phyloP scores from a whole-genome alignment of 2,888 invertebrate genomes.

The Eupeodes luniger region DNA sequence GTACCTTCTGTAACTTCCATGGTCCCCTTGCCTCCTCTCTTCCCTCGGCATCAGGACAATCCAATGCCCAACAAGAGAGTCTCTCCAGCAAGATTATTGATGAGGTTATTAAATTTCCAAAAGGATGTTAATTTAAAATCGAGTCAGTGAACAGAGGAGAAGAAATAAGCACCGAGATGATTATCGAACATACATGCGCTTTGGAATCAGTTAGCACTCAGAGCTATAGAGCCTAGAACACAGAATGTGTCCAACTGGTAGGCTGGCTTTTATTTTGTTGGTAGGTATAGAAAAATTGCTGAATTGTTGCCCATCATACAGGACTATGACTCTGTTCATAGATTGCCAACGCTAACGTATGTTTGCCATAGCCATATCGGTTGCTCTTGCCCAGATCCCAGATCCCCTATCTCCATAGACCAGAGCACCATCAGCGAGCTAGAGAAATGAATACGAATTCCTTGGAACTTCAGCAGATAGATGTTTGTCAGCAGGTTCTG shows the following conservation, averaged over 20 bases:
- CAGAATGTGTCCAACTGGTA: constrained; percentile 57
- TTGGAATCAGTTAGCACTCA: constrained; percentile 75
- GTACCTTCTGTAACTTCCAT: constrained; percentile 22
- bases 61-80: constrained; percentile 28
- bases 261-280: background rate
- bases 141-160: constrained; percentile 76
- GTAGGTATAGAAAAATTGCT: constrained; percentile 2
- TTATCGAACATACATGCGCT: constrained; percentile 77
- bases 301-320: constrained; percentile 49
- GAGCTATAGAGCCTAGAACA: constrained; percentile 50
- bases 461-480: constrained; percentile 63
- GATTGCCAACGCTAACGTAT: constrained; percentile 77
- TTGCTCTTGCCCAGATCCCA: constrained; percentile 57
- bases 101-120: constrained; percentile 78
- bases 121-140: constrained; percentile 78
- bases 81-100: constrained; percentile 75
- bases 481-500: constrained; percentile 72
- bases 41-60: background rate
- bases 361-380: constrained; percentile 61
- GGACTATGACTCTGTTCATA: constrained; percentile 27
- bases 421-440: background rate
- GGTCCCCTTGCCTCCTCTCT: too few species aligned
- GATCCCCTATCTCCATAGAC: constrained; percentile 26
- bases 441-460: constrained; percentile 68
- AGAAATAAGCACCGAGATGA: constrained; percentile 77